A percentile compares a stretch with the other conserved stretches of the same genome.
phyloP scores from a whole-genome alignment of 2,888 invertebrate genomes.

The Bruchidius siliquastri region DNA sequence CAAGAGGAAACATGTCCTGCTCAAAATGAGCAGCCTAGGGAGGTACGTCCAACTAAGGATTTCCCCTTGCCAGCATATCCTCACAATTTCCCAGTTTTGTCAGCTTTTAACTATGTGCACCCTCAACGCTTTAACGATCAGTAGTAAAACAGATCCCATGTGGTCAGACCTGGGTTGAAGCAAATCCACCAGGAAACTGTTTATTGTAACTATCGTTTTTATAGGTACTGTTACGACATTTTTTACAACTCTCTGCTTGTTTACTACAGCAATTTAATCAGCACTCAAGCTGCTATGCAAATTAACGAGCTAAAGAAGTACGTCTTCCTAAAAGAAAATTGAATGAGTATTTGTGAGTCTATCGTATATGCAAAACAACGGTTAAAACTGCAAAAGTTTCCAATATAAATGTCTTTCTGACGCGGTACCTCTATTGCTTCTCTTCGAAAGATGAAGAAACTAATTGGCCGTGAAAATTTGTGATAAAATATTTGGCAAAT shows the following conservation, averaged over 20 bases:
- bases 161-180: neutral
- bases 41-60: no score
- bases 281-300: neutral
- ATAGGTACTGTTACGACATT: neutral
- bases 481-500: no score
- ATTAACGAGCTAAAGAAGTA: neutral
- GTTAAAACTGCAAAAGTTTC: no score
- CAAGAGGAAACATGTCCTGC: no score
- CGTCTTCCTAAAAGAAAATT: neutral
- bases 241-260: neutral
- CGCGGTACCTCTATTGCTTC: no score
- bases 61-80: neutral
- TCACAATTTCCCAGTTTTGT: neutral
- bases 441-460: no score
- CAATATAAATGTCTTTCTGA: no score
- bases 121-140: neutral
- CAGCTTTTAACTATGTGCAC: neutral
- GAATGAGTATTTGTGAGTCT: neutral
- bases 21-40: no score
- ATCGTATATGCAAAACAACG: no score
- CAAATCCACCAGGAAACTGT: neutral
- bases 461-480: no score
- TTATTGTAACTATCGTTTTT: neutral
- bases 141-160: neutral
- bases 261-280: slow-evolving; percentile 7